Base-by-base conservation (phyloP, 2,888 invertebrate genomes). In the Drosophila tanythrix region DNA sequence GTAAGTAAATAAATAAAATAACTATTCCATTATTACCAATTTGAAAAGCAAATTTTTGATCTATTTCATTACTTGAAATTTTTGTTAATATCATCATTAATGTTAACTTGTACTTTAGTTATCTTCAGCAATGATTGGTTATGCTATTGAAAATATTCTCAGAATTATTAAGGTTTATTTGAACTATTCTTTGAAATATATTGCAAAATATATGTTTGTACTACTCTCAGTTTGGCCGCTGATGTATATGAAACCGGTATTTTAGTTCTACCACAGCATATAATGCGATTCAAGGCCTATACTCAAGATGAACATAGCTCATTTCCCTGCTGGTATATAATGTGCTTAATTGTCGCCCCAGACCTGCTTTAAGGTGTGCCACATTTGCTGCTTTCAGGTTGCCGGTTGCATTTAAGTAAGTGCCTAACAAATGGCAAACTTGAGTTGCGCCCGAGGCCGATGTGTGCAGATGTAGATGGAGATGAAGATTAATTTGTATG, bases 401-500 rank as follows among this genome's bases (percentile, higher is more conserved):
- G 55, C 65, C 53, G 52, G 53, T 55, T 65, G 67, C 65, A 65
- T 67, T 67, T 53, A 65, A 67, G 67, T 79, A 75, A 88, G 73
- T 74, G 83, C 72, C 79, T 55, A 79, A 77, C 83, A 81, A 81
- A 81, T 81, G 82, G 77, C 80, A 82, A 80, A 77, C 80, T 79
- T 65, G 77, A 74, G 70, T 66, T 72, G 66, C 38, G 76, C 82
- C 82, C 60, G 15, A 52, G 65, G 62, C 72, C 50, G 59, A 57
- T 58, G 70, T 68, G 60, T 70, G 60, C 60, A 71, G 70, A 64
- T 60, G 72, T 51, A 62, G 66, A 67, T 64, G 66, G 56, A 83
- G 71, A 79, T 75, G 81, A 86, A 79, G 82, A 86, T 86, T 86
- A 86, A 86, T 86, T 88, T 86, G 80, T 88, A 61, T 83, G 73